Evolutionary conservation across 1,140 invertebrate species (phyloP), one percentile per base, ranked within the genome.

Genomic region (Macrobrachium nipponense): DNA sequence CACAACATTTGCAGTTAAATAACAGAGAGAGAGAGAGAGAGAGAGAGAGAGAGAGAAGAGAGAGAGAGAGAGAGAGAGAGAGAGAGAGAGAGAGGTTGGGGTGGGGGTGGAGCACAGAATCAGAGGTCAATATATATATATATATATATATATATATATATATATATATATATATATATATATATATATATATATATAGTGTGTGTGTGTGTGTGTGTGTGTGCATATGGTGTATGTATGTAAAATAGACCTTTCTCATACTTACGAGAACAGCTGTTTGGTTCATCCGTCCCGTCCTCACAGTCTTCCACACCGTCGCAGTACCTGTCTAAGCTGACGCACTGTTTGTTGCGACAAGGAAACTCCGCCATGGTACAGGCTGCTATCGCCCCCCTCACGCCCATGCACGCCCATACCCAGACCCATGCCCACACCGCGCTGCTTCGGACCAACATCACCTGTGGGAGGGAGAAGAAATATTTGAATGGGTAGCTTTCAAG

Each of bases 241-340:
- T 66, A 66, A 8, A n/a, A 8, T 23, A n/a, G n/a, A n/a, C 7
- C 6, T 27, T 36, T 14, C 0, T 43, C 43, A 14, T 66, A 83
- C 82, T 83, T 60, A 83, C 82, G 82, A 3, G 82, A 83, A 23
- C 87, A 88, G 18, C 68, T 83, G 27, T 81, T 81, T 8, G 82
- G 68, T 51, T 88, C 87, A 51, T 88, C 87, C 10, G 51, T 88
- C 14, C 78, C 87, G 79, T 88, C 87, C 20, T 70, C 70, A 68
- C 87, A 88, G 80, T 88, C 87, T n/a, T 72, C 43, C 17, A 44
- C 20, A 0, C 87, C 87, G 60, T 88, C 82, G 36, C 87, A 88
- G 61, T 88, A 88, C 17, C 51, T 58, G 78, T 86, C 72, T 6
- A 85, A 77, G 15, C 77, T 60, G 27, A 88, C 84, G 62, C 87